Conservation (phyloP, 2,113 vertebrate genomes). For the Brachypodius melanocephalos region DNA sequence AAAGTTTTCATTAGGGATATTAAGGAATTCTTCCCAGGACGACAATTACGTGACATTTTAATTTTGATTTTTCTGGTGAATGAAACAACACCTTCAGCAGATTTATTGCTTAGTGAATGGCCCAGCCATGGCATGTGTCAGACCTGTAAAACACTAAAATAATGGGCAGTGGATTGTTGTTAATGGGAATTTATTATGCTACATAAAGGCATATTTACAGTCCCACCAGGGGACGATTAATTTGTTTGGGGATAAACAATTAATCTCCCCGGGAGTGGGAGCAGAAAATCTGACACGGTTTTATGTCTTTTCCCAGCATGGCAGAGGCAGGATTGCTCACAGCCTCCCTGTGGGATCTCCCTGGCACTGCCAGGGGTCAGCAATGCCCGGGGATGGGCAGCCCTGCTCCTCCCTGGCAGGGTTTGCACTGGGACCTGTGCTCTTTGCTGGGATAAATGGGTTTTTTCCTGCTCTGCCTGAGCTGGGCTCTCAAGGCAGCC, state of each 20-base stretch:
- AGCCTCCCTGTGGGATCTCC: neutral
- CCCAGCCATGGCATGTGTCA: neutral
- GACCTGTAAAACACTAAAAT: constrained; percentile 38
- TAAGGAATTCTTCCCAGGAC: neutral
- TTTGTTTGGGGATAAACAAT: constrained; percentile 66
- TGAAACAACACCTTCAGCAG: neutral
- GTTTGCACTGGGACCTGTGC: neutral
- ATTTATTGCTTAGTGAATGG: constrained; percentile 24
- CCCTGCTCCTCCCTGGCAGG: neutral
- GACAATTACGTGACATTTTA: neutral
- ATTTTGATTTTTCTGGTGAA: neutral
- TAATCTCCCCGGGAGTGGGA: constrained; percentile 58
- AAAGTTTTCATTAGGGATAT: neutral
- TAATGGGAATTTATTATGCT: constrained; percentile 49
- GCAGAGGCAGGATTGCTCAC: neutral
- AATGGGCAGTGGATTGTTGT: constrained; percentile 24
- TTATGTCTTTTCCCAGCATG: neutral
- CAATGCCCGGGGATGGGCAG: neutral
- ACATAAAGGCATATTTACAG: constrained; percentile 58
- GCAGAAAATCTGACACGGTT: constrained; percentile 23
- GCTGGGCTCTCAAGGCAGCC: neutral
- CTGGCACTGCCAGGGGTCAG: neutral
- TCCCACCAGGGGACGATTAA: constrained; percentile 59
- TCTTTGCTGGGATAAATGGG: neutral
- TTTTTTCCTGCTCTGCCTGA: neutral